These are phyloP conservation scores for Phataginus tricuspis DNA, from an alignment of 2,797 vertebrate genomes.

Conservation along the genomic window DNA sequence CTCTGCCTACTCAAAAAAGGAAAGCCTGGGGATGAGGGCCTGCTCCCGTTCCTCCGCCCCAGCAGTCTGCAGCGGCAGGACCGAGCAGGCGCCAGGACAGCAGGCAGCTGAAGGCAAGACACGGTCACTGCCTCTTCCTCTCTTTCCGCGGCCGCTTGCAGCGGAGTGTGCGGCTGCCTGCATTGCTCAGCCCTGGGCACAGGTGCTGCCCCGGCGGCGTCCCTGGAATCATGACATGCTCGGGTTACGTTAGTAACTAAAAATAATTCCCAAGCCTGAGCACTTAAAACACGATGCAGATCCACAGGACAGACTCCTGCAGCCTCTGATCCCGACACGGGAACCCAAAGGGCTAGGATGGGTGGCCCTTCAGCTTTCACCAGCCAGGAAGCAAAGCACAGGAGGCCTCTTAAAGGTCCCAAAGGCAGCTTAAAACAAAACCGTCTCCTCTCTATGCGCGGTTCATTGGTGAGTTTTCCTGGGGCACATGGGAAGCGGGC, in stretches of 20 bases:
- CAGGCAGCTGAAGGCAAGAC: not conserved
- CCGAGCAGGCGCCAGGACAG: not conserved
- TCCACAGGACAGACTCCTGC: not conserved
- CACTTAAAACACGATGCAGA: not conserved
- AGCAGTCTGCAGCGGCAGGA: not conserved
- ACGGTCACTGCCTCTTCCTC: no score
- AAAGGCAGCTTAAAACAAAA: not conserved
- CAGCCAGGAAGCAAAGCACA: not conserved
- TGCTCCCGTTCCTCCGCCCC: no score
- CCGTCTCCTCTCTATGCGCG: not conserved
- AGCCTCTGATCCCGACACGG: not conserved
- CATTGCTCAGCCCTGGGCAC: not conserved
- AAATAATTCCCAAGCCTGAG: not conserved
- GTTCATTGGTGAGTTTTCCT: not conserved
- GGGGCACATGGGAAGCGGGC: fast-evolving
- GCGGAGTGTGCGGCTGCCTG: fast-evolving
- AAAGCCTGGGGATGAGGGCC: not conserved
- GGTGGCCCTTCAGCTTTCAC: not conserved
- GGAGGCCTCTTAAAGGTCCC: not conserved
- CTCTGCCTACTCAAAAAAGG: not conserved
- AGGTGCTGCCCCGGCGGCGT: not conserved
- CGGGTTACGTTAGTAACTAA: not conserved
- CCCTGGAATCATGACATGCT: not conserved
- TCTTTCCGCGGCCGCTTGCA: no score
- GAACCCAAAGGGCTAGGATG: not conserved